Evolutionary conservation across 1,140 invertebrate species (phyloP).

Genomic region (Aphis gossypii): DNA sequence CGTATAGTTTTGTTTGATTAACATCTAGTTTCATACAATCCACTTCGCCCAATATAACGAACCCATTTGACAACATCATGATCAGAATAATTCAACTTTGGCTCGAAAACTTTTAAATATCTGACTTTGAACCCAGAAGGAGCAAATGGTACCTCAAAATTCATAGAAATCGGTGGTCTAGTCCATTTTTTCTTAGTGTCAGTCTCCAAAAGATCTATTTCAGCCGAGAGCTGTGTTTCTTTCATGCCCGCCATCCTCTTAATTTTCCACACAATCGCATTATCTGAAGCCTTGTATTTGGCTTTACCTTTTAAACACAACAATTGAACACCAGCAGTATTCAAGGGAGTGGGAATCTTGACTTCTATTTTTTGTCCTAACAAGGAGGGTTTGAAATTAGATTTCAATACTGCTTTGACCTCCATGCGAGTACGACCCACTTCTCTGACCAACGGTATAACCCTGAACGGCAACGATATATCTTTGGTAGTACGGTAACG

Average conservation of each 20-base stretch:
- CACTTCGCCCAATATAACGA: constrained; percentile 97
- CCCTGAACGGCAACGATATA: constrained; percentile 98
- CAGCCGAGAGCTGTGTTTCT: constrained; percentile 98
- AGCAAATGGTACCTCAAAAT: constrained; percentile 95
- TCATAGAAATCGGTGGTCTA: constrained; percentile 99
- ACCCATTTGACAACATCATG: constrained; percentile 99
- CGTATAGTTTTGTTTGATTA: constrained; percentile 66
- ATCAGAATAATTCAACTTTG: constrained; percentile 99
- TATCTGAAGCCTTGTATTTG: constrained; percentile 99
- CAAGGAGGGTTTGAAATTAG: constrained; percentile 98
- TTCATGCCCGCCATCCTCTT: constrained; percentile 99
- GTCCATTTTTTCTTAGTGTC: constrained; percentile 99
- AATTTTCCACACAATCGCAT: constrained; percentile 99
- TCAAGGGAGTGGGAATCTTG: constrained; percentile 97
- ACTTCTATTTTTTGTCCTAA: constrained; percentile 99
- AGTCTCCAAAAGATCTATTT: constrained; percentile 98
- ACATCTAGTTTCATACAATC: constrained; percentile 98
- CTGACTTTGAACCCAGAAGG: constrained; percentile 99
- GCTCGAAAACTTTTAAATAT: constrained; percentile 99
- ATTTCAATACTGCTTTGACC: constrained; percentile 98
- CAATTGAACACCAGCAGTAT: constrained; percentile 97
- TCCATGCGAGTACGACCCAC: constrained; percentile 99
- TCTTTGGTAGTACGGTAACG: constrained; percentile 99
- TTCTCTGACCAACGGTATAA: constrained; percentile 97
- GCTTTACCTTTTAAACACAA: constrained; percentile 99